phyloP scores from a whole-genome alignment of 2,113 vertebrate genomes.

The Amazona vittata region DNA sequence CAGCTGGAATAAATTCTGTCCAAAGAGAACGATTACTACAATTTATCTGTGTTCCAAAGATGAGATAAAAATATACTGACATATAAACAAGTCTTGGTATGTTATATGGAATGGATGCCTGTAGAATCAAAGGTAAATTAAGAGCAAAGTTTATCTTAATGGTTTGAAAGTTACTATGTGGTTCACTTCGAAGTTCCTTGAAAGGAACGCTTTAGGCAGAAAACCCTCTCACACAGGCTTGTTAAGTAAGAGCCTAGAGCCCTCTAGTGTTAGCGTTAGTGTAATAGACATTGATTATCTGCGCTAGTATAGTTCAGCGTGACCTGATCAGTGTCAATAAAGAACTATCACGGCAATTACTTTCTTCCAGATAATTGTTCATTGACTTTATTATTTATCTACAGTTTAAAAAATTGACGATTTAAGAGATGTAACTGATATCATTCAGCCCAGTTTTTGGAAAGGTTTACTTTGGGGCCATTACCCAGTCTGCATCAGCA shows the following conservation, averaged over 20 bases:
- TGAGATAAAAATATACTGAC: background rate
- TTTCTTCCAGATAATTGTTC: background rate
- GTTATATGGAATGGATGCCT: background rate
- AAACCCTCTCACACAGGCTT: background rate
- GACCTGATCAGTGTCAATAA: background rate
- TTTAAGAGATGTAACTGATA: background rate
- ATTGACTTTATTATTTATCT: background rate
- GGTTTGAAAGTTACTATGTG: background rate
- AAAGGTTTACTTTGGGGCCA: background rate
- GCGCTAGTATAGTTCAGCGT: background rate
- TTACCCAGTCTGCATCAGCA: background rate
- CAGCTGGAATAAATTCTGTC: background rate
- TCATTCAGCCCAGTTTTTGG: background rate
- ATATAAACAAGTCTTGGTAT: background rate
- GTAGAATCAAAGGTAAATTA: background rate
- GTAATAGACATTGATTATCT: background rate
- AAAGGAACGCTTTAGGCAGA: background rate
- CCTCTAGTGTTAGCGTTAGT: background rate
- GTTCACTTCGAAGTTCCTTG: background rate
- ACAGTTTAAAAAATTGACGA: rapidly evolving
- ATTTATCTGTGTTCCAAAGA: background rate
- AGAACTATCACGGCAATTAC: background rate
- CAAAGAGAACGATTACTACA: background rate
- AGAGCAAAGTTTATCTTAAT: background rate
- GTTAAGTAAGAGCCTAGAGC: background rate